A percentile compares a stretch with the other conserved stretches of the same genome.
phyloP scores from a whole-genome alignment of 1,140 invertebrate genomes.

The Drosophila pseudoananassae region DNA sequence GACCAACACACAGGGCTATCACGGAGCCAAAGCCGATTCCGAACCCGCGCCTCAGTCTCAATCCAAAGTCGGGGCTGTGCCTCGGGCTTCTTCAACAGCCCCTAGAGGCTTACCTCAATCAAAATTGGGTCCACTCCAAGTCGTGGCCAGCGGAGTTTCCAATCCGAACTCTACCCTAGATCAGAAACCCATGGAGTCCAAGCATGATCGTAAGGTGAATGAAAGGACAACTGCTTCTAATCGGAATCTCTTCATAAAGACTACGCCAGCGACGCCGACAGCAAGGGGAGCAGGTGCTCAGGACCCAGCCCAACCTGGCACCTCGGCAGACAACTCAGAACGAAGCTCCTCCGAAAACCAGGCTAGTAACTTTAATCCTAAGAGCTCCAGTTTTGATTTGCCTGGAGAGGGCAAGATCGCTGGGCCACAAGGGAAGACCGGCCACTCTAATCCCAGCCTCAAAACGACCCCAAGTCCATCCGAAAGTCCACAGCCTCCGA shows the following conservation, averaged over 20 bases:
- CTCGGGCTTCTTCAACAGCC: too few species aligned
- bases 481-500: too few species aligned
- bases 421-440: not conserved
- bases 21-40: not conserved
- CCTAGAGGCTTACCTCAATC: too few species aligned
- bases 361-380: too few species aligned
- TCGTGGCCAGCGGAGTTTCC: too few species aligned
- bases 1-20: not conserved
- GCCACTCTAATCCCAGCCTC: not conserved
- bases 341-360: too few species aligned
- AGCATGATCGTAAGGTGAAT: too few species aligned
- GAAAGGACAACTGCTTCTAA: not conserved
- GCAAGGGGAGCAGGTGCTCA: not conserved
- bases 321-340: not conserved
- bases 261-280: not conserved
- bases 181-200: too few species aligned
- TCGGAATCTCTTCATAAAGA: too few species aligned
- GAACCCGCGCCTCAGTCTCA: not conserved
- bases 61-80: not conserved
- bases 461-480: not conserved
- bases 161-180: too few species aligned
- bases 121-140: too few species aligned
- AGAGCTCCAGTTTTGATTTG: constrained; percentile 4
- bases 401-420: not conserved
- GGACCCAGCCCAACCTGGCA: not conserved